Conservation (phyloP, 2,113 vertebrate genomes). For the Poecilia latipinna region DNA sequence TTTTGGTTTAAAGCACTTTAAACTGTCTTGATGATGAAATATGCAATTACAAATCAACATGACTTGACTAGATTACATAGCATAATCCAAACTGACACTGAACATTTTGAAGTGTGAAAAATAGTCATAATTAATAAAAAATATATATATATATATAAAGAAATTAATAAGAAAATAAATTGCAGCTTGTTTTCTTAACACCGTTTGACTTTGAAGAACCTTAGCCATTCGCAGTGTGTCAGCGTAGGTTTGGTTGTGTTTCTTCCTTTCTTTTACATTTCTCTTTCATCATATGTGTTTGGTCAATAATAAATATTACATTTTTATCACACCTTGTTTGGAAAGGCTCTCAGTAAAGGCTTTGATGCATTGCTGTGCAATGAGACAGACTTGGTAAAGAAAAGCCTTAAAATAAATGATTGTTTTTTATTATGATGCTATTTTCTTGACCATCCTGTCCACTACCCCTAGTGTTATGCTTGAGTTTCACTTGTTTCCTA, state of each 20-base stretch:
- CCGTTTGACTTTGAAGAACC: conserved; percentile 25
- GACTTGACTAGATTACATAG: too few relatives aligned
- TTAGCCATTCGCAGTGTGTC: background rate
- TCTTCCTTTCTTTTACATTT: conserved; percentile 4
- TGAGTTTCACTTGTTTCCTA: background rate
- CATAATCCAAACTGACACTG: too few relatives aligned
- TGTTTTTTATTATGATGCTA: too few relatives aligned
- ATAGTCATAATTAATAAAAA: too few relatives aligned
- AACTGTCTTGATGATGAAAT: too few relatives aligned
- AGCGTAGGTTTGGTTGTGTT: conserved; percentile 1
- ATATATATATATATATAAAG: too few relatives aligned
- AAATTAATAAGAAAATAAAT: background rate
- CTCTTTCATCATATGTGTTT: conserved; percentile 17
- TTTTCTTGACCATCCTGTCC: too few relatives aligned
- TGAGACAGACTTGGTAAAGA: too few relatives aligned
- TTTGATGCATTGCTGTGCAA: background rate
- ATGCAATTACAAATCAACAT: too few relatives aligned
- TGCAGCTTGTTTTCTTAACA: conserved; percentile 5
- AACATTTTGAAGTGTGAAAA: too few relatives aligned
- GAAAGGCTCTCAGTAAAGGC: background rate
- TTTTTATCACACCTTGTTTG: background rate
- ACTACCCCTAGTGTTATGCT: background rate
- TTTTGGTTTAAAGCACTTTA: too few relatives aligned
- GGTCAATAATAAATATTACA: conserved; percentile 14
- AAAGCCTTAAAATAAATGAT: too few relatives aligned